These are phyloP conservation scores for Syrrhaptes paradoxus DNA, from an alignment of 2,113 vertebrate species.

Conservation along the genomic window DNA sequence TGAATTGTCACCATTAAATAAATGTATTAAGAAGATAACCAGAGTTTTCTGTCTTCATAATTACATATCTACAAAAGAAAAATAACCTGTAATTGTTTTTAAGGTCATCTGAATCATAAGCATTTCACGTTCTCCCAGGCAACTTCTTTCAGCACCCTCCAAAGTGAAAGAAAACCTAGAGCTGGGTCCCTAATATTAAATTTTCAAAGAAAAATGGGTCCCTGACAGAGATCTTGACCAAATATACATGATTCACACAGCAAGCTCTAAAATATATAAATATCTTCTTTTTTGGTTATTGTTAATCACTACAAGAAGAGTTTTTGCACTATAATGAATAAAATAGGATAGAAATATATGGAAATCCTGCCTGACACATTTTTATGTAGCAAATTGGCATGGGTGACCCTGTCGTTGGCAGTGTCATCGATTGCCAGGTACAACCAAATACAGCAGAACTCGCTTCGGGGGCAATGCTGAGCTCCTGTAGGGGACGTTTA, in stretches of 20 bases:
- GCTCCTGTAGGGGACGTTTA: neutral
- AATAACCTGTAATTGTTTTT: neutral
- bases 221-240: rapidly evolving
- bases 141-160: neutral
- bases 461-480: neutral
- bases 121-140: rapidly evolving
- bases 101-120: neutral
- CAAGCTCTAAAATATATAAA: neutral
- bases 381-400: rapidly evolving
- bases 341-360: rapidly evolving
- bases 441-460: neutral
- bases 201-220: neutral
- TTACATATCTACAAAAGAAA: neutral
- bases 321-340: neutral
- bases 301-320: neutral
- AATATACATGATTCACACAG: neutral
- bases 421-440: rapidly evolving
- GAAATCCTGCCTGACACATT: rapidly evolving
- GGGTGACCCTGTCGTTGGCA: rapidly evolving
- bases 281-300: neutral
- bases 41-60: neutral
- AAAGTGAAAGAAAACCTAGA: neutral
- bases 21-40: neutral
- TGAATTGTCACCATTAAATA: neutral
- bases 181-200: neutral